phyloP scores from a whole-genome alignment of 2,113 vertebrate genomes.

The Echinops telfairi region DNA sequence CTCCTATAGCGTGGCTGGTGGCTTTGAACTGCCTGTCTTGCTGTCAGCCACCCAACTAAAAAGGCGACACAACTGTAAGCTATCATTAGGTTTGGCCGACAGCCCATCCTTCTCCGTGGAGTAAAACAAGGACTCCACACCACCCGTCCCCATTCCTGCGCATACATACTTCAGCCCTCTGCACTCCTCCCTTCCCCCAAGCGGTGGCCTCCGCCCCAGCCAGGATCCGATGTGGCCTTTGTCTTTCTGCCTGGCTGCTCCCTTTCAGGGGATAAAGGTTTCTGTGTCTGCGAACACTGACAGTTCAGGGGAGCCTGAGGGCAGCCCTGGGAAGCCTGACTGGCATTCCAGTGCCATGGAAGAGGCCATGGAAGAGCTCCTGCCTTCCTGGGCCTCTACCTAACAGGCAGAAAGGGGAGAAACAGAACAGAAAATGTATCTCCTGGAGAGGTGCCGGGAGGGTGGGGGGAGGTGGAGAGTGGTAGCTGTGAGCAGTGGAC shows the following conservation, averaged over 20 bases:
- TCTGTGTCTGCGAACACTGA: conserved; percentile 62
- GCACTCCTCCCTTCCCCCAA: conserved; percentile 26
- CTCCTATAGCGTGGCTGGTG: no score
- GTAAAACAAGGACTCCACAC: not conserved
- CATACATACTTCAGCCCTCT: not conserved
- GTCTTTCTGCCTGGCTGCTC: conserved; percentile 85
- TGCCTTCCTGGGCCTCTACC: not conserved
- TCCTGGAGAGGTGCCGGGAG: not conserved
- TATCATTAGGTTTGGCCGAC: not conserved
- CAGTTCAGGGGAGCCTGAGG: not conserved
- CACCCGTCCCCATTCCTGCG: not conserved
- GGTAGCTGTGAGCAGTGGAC: not conserved
- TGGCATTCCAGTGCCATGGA: not conserved
- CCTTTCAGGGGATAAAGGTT: conserved; percentile 77
- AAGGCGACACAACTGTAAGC: not conserved
- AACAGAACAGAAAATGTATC: conserved; percentile 4
- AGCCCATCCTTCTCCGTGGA: not conserved
- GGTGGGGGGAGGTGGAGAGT: not conserved
- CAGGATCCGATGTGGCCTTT: conserved; percentile 75
- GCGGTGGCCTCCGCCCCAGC: conserved; percentile 45
- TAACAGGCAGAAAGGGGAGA: no score
- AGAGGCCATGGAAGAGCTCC: not conserved
- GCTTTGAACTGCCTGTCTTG: no score
- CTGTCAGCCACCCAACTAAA: not conserved
- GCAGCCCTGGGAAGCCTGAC: conserved; percentile 32